Evolutionary conservation across 2,888 invertebrate species (phyloP), one percentile per base, ranked within the genome.

Genomic region (Scaptomyza polygonia): DNA sequence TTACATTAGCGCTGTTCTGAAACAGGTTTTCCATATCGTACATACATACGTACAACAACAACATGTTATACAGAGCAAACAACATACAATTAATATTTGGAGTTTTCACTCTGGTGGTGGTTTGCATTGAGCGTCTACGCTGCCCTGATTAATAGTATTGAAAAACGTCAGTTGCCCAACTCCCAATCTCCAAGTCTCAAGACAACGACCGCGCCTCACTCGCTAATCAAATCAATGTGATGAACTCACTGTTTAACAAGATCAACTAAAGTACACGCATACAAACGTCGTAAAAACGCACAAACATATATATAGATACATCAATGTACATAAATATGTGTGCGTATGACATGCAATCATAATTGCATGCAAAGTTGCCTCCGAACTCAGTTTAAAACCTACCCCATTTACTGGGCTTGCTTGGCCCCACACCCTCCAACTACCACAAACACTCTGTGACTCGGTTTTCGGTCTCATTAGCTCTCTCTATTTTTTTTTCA

Each of bases 191-290:
- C 29, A 29, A 29, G 25, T 6, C 12, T 2, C 14, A 57, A 40
- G 30, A 44, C 57, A 48, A 49, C 21, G 58, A 58, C 73, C 73
- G 73, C 73, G 73, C 73, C 73, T 65, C 32, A 21, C 42, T 18
- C 32, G 66, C 65, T 74, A 74, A 74, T 74, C 73, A 66, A 74
- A 74, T 74, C 73, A 74, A 74, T 74, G 74, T 74, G 73, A 74
- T 74, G 74, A 74, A 74, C 73, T 74, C 73, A 74, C 74, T 74
- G n/a, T 73, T 44, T 65, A 73, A 62, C 74, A 74, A 65, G 73
- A 74, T 73, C 74, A 73, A 73, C 56, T 54, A n/a, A 58, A 39
- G 36, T 29, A 49, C 11, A 49, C 34, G 25, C 45, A 58, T 16
- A 44, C 16, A 52, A 36, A 2, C 3, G 34, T 14, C 8, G 16